Base-by-base conservation (phyloP, 37 sponge, comb jelly and placozoan genomes). In the Axinella damicornis region DNA sequence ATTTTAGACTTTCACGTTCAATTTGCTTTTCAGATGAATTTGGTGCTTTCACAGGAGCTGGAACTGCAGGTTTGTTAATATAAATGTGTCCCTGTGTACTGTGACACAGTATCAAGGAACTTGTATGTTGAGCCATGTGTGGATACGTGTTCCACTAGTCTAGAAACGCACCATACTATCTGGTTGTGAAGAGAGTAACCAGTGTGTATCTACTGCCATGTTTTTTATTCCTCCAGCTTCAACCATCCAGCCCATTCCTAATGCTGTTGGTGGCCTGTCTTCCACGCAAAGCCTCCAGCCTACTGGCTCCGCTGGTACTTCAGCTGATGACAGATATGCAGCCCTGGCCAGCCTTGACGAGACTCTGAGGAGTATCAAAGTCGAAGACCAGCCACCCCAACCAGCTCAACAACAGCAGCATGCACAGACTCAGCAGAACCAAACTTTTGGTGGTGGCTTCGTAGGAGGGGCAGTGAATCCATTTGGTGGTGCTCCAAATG, bases 311-410 rank as follows among this genome's bases (percentile, higher is more conserved):
- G 38, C 0, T 28, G 39, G 77, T 0, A 75, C 65, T 20, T n/a
- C 69, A 46, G 80, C 40, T 34, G 52, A 71, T 31, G 94, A 93
- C 68, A 85, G 76, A 64, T 93, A 93, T 28, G 76, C 90, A 57
- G 94, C 87, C 17, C 58, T 93, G 19, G 94, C 90, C 63, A 65
- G 31, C 13, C 79, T 93, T 24, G 94, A 93, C 68, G 56, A 31
- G 2, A 66, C 86, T 27, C 55, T 93, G 9, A 85, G 80, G 56
- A 90, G 78, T 2, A 28, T 93, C 21, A 74, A 59, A 38, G 25
- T 86, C 13, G 89, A 88, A 2, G 85, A 85, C 54, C 70, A 55
- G n/a, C n/a, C n/a, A n/a, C n/a, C n/a, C 15, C 83, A 76, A 58
- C 76, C 28, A 33, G 46, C 27, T 13, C 31, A 25, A 37, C 87